Evolutionary conservation across 2,797 vertebrate species (phyloP), one percentile per base, ranked within the genome.

Genomic region (Tangara arthus): DNA sequence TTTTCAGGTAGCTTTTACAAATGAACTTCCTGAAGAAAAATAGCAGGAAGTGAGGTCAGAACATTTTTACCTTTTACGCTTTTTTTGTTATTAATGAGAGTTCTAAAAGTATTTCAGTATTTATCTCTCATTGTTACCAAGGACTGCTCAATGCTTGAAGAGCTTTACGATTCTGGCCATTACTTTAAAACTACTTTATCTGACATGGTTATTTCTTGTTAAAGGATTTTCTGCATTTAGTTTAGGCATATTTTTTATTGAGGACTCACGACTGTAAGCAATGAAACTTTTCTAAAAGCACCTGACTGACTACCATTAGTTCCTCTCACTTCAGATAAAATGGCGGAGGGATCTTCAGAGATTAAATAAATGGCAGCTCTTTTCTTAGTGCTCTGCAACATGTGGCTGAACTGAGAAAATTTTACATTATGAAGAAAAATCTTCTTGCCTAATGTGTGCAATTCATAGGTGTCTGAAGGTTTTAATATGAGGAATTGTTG

Each of bases 401-500:
- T 23, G 37, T 80, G 56, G 64, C 68, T 92, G 79, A 92, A 77
- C 91, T 75, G 69, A 68, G 64, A 93, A 93, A 87, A 88, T 80
- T 73, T 65, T 83, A 47, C 32, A 75, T 83, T 71, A 83, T 32
- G 23, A 50, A 81, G 79, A 85, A 89, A 90, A 94, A 85, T 73
- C 57, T 81, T 89, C 47, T 72, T 88, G 57, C 42, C 72, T 81
- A 73, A 61, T 80, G n/a, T 83, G 42, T 81, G 65, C 69, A 78
- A 75, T 88, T 90, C 65, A 46, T 71, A 81, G 80, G 83, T 83
- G 87, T 88, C 76, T 78, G 60, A 80, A 71, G 42, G 44, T 81
- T 71, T 91, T 94, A 91, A 78, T 55, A 44, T 82, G 79, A 93
- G 76, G 42, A 94, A 88, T 85, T 81, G 76, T 90, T 86, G 46